Evolutionary conservation across 2,113 vertebrate species (phyloP).

Genomic region (Patagioenas fasciata): DNA sequence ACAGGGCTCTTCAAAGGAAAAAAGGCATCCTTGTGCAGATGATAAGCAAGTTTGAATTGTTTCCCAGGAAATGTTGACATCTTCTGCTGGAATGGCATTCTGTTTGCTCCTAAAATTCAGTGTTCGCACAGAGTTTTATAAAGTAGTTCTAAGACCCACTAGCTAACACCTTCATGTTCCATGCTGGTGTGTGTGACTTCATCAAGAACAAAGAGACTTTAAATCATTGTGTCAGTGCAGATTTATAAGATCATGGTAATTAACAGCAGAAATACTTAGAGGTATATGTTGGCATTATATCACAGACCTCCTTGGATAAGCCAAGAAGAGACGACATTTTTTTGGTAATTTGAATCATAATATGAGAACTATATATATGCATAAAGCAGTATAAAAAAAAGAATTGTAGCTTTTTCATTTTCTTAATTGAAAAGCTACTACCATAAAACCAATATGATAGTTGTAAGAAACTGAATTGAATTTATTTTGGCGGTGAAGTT

Average conservation of each 20-base stretch:
- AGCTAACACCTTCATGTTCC: neutral
- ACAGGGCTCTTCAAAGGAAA: neutral
- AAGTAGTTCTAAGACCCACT: neutral
- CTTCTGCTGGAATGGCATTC: neutral
- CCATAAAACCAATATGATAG: neutral
- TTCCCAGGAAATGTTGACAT: neutral
- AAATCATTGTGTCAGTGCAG: rapidly evolving
- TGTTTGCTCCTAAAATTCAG: neutral
- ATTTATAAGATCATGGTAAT: neutral
- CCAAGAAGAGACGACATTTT: neutral
- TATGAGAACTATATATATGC: neutral
- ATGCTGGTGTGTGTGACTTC: neutral
- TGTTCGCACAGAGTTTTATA: neutral
- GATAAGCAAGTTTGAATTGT: neutral
- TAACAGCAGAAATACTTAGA: neutral
- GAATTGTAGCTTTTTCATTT: neutral
- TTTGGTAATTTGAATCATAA: neutral
- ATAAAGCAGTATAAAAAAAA: neutral
- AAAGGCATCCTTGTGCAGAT: neutral
- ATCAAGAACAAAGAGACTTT: neutral
- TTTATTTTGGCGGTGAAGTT: neutral
- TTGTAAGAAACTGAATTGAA: neutral
- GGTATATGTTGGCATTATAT: neutral
- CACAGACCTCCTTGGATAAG: neutral
- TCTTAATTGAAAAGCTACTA: neutral